phyloP scores from a whole-genome alignment of 2,797 vertebrate species.

The Numenius phaeopus region DNA sequence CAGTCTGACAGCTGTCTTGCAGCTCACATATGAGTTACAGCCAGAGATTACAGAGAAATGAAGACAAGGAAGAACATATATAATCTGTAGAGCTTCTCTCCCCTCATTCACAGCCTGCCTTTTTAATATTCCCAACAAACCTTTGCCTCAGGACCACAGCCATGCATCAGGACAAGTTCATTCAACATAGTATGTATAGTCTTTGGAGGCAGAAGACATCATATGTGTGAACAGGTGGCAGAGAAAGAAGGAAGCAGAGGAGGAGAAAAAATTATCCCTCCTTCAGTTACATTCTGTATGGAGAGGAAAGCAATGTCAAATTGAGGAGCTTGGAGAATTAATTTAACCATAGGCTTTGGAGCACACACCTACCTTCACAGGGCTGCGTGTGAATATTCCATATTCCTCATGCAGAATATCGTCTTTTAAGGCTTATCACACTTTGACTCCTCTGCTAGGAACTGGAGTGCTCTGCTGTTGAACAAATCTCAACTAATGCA shows the following conservation, averaged over 20 bases:
- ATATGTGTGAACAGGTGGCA: slow-evolving; percentile 38
- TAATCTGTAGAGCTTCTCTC: background rate
- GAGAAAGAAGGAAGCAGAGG: slow-evolving; percentile 53
- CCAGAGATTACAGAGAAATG: slow-evolving; percentile 2
- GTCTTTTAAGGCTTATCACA: background rate
- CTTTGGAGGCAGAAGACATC: slow-evolving; percentile 28
- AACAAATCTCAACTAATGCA: background rate
- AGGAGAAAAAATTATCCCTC: slow-evolving; percentile 56
- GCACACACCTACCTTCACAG: slow-evolving; percentile 2
- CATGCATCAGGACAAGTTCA: background rate
- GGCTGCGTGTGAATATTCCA: background rate
- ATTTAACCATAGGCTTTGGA: slow-evolving; percentile 34
- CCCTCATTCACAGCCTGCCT: background rate
- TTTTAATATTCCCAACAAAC: background rate
- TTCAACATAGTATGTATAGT: background rate
- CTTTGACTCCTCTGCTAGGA: background rate
- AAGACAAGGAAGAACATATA: slow-evolving; percentile 2
- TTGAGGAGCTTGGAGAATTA: slow-evolving; percentile 48
- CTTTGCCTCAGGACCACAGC: background rate
- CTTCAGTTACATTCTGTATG: slow-evolving; percentile 34
- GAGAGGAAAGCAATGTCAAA: slow-evolving; percentile 36
- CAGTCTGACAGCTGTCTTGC: slow-evolving; percentile 44
- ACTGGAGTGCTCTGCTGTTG: background rate
- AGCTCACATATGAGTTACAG: slow-evolving; percentile 13
- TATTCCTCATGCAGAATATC: background rate